Evolutionary conservation across 2,113 vertebrate species (phyloP), one percentile per base, ranked within the genome.

Genomic region (Hassar affinis): DNA sequence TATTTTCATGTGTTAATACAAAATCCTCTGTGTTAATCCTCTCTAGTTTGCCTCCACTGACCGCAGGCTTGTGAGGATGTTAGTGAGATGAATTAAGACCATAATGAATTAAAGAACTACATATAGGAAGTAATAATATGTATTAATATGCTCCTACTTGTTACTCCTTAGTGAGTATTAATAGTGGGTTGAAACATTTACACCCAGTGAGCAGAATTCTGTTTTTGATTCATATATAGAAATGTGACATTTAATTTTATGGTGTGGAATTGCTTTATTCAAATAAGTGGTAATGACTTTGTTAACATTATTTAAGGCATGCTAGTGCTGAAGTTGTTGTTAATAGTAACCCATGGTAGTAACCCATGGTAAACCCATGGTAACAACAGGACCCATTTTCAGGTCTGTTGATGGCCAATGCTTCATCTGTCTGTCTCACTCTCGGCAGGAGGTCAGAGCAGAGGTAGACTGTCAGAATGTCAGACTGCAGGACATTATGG

Each of bases 361-460:
- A n/a, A n/a, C n/a, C n/a, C n/a, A n/a, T n/a, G n/a, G n/a, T n/a
- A n/a, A n/a, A n/a, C n/a, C n/a, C n/a, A n/a, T n/a, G n/a, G n/a
- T n/a, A n/a, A n/a, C n/a, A n/a, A n/a, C n/a, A n/a, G n/a, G n/a
- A n/a, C n/a, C 9, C 25, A 20, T 54, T 30, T 18, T 27, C 33
- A 6, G 42, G 18, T 74, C 35, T 45, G 14, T 35, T 81, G 80
- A 78, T 61, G 45, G 3, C 17, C 14, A 62, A 33, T 47, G 54
- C 5, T 56, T 51, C 33, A 71, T 77, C 42, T 56, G 42, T 62
- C 78, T 82, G 33, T 66, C 76, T 20, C 20, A 30, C 38, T 35
- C 0, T 79, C 51, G n/a, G 72, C 88, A 99, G 97, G 95, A 94
- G 81, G 87, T 96, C 81, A 94, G 88, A 72, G 88, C 47, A 33